These are phyloP conservation scores for Urocitellus parryii DNA, from an alignment of 2,113 vertebrate species.

Conservation along the genomic window DNA sequence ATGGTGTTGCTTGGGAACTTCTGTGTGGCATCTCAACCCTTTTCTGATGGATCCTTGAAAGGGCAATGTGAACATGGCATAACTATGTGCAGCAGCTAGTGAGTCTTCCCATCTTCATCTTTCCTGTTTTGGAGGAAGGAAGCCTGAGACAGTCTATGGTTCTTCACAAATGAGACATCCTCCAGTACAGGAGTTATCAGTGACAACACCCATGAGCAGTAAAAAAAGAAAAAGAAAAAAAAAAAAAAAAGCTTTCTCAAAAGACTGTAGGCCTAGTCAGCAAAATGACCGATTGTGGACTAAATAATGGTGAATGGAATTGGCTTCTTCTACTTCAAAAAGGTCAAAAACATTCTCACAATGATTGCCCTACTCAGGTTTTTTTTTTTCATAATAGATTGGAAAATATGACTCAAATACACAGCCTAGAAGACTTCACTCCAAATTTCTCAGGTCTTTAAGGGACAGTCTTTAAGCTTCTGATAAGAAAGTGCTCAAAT, in stretches of 20 bases:
- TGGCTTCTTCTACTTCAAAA: slow-evolving; percentile 4
- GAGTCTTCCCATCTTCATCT: not conserved
- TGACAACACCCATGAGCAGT: not conserved
- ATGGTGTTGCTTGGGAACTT: not conserved
- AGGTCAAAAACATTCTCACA: slow-evolving; percentile 11
- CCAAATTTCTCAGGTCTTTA: not conserved
- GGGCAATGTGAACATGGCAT: not conserved
- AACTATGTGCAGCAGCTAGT: not conserved
- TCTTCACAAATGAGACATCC: not conserved
- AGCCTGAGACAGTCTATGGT: not conserved
- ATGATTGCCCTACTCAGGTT: not conserved
- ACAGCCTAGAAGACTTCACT: not conserved
- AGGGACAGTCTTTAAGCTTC: not conserved
- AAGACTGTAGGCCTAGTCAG: not conserved
- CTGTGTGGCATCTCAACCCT: too few species aligned
- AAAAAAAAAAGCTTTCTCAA: not conserved
- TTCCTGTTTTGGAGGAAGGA: not conserved
- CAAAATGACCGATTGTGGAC: not conserved
- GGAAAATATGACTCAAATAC: not conserved
- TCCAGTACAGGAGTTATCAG: not conserved
- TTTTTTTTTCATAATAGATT: slow-evolving; percentile 40
- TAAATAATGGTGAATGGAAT: not conserved
- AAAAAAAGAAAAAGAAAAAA: not conserved
- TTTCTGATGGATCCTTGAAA: not conserved
- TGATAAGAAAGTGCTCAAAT: not conserved